Percentiles rank a stretch among this genome's conserved stretches.
Evolutionary conservation across 2,888 invertebrate genomes (phyloP).

Genomic region (Microplitis manilae): DNA sequence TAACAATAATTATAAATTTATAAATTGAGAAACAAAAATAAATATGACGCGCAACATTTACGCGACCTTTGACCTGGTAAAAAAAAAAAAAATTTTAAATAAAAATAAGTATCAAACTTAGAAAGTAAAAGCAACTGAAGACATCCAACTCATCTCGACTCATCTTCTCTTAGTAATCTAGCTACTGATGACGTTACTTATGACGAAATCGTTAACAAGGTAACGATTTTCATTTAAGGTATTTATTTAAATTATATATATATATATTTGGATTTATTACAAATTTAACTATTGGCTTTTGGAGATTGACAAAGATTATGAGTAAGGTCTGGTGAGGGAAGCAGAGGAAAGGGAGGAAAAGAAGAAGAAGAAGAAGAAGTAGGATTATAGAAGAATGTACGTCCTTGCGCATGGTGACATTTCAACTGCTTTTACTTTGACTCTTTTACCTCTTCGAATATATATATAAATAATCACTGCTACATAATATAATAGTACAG

Average conservation of each 20-base stretch:
- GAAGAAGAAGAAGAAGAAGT: neutral
- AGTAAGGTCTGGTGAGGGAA: too few relatives aligned
- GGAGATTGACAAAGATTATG: too few relatives aligned
- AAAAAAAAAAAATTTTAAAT: neutral
- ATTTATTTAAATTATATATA: neutral
- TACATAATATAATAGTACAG: neutral
- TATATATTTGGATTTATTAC: too few relatives aligned
- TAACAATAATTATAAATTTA: neutral
- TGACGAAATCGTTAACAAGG: neutral
- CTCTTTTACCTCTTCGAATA: neutral
- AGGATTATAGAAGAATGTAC: neutral
- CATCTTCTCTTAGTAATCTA: neutral
- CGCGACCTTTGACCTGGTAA: neutral
- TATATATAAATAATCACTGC: neutral
- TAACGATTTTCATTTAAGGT: neutral
- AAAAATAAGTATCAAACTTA: neutral
- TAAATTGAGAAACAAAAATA: neutral
- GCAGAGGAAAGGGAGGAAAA: neutral
- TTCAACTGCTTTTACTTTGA: conserved; percentile 13
- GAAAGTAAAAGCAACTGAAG: neutral
- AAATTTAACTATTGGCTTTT: too few relatives aligned
- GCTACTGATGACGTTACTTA: neutral
- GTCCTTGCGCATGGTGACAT: conserved; percentile 19
- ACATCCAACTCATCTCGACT: neutral
- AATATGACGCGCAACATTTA: neutral